A percentile compares a stretch with the other conserved stretches of the same genome.
Conservation (phyloP, 2,888 invertebrate genomes). For the Lissocephala sabroskyi region DNA sequence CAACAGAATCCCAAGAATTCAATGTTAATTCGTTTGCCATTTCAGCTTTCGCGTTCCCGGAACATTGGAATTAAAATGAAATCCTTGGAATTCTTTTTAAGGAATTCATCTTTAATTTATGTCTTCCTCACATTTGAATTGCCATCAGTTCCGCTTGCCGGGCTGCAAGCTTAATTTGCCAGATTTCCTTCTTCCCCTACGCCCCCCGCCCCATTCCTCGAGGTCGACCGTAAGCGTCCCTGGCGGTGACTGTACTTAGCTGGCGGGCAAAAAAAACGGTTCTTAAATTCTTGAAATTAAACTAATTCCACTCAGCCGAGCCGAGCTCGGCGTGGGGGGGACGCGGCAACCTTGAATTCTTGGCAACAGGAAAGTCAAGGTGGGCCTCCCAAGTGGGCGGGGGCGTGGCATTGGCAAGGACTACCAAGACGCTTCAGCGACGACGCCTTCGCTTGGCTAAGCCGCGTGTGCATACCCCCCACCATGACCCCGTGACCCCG, state of each 20-base stretch:
- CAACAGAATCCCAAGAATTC: too few relatives aligned
- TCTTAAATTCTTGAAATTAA: not conserved
- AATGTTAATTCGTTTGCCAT: too few relatives aligned
- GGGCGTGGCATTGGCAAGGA: too few relatives aligned
- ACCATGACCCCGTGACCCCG: not conserved
- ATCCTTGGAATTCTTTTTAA: too few relatives aligned
- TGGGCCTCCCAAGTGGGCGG: conserved; percentile 5
- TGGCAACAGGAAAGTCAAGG: conserved; percentile 25
- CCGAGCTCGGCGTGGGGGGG: not conserved
- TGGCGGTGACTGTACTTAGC: too few relatives aligned
- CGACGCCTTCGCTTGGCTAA: not conserved
- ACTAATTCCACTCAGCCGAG: not conserved
- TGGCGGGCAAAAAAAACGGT: too few relatives aligned
- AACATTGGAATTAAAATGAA: too few relatives aligned
- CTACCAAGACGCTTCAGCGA: not conserved
- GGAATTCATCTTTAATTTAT: too few relatives aligned
- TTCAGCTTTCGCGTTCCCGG: too few relatives aligned
- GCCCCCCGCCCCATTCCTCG: not conserved
- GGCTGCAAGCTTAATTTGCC: too few relatives aligned
- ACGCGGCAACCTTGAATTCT: conserved; percentile 32
- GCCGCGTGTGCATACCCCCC: not conserved
- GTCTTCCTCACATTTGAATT: too few relatives aligned
- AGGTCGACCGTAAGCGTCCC: not conserved
- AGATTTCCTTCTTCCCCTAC: not conserved
- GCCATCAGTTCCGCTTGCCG: too few relatives aligned